Evolutionary conservation across 2,113 vertebrate genomes (phyloP).

Genomic region (Lucifuga dentata): DNA sequence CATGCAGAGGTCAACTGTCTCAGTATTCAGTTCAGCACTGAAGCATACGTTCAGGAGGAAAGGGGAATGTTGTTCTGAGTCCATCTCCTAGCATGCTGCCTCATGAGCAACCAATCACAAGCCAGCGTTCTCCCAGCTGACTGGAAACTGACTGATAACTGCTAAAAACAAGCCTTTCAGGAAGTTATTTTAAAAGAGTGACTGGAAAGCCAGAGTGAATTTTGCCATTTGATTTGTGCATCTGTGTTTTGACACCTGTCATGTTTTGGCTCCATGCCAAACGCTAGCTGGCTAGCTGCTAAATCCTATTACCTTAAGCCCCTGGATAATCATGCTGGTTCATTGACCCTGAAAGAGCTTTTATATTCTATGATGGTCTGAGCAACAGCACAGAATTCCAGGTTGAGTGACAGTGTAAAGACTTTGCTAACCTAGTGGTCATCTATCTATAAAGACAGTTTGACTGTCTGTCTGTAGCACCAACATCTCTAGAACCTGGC

Average conservation of each 20-base stretch:
- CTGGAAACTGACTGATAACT: not conserved
- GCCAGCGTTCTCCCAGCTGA: not conserved
- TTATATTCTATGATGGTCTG: conserved; percentile 56
- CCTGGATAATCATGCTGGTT: conserved; percentile 76
- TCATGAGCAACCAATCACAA: not conserved
- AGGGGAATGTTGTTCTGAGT: not conserved
- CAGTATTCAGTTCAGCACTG: not conserved
- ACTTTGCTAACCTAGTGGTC: no score
- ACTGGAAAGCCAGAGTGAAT: not conserved
- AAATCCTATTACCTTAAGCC: conserved; percentile 82
- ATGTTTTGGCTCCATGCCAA: conserved; percentile 34
- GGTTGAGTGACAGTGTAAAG: conserved; percentile 31
- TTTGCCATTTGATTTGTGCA: conserved; percentile 14
- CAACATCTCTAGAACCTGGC: no score
- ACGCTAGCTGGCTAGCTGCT: conserved; percentile 29
- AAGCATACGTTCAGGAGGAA: not conserved
- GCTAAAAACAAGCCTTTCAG: conserved; percentile 13
- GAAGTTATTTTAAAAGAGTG: not conserved
- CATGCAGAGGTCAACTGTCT: not conserved
- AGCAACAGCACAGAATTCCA: conserved; percentile 39
- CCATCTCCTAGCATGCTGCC: not conserved
- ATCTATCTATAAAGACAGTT: no score
- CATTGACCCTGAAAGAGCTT: conserved; percentile 39
- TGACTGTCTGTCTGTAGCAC: no score
- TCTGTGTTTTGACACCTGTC: conserved; percentile 63